Percentiles rank a stretch among this genome's conserved stretches.
These are phyloP conservation scores for Acropora yongei DNA, from an alignment of 64 coral and sea anemone genomes.

Conservation along the genomic window DNA sequence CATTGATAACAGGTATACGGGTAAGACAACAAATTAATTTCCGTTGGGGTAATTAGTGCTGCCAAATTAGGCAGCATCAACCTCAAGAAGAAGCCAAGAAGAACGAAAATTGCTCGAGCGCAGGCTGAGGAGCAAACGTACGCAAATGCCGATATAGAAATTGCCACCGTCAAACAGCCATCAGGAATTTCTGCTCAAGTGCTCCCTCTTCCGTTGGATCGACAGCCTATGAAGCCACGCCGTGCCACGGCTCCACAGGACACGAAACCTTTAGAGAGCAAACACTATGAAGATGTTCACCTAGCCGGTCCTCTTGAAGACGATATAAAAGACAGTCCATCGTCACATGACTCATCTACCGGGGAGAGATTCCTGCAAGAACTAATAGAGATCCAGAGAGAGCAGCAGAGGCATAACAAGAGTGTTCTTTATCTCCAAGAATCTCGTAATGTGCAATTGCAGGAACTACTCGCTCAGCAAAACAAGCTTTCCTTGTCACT, in stretches of 20 bases:
- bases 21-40: too few relatives aligned
- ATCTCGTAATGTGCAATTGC: background rate
- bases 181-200: background rate
- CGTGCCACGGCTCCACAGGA: background rate
- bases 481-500: constrained; percentile 38
- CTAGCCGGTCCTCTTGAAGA: background rate
- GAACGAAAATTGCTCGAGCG: background rate
- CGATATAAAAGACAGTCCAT: background rate
- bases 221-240: background rate
- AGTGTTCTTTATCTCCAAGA: background rate
- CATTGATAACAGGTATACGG: too few relatives aligned
- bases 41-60: too few relatives aligned
- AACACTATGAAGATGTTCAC: background rate
- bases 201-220: background rate
- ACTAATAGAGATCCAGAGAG: constrained; percentile 1
- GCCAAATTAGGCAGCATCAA: background rate
- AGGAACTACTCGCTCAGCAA: constrained; percentile 32
- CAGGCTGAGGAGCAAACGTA: background rate
- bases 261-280: background rate
- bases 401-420: background rate
- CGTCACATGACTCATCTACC: background rate
- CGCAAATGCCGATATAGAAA: background rate
- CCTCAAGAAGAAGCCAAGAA: background rate
- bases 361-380: background rate
- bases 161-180: background rate